Evolutionary conservation across 1,140 invertebrate species (phyloP), one percentile per base, ranked within the genome.

Genomic region (Solenopsis fugax): DNA sequence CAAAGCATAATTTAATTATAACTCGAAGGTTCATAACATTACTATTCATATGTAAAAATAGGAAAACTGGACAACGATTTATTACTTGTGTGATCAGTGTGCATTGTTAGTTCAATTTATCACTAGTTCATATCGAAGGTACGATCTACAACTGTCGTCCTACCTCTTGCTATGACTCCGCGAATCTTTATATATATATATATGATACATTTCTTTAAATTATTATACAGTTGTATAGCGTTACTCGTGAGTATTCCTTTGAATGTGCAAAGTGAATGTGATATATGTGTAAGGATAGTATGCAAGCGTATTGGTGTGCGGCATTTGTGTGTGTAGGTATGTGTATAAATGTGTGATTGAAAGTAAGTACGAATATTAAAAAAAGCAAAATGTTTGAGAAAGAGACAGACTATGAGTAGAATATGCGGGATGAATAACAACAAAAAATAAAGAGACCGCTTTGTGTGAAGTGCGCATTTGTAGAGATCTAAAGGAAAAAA

Each of bases 141-240:
- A 82, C 87, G 82, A 86, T 88, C 54, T 65, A 82, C 86, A 67
- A 88, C 34, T 88, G 54, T 88, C 60, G 54, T 90, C 88, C 89
- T 91, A 91, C 89, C 89, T 90, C 89, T 81, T 86, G 60, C 87
- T 90, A 88, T 82, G 65, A 45, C 77, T 90, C 89, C 76, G 87
- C 76, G 60, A 91, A 88, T 76, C 82, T 86, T 88, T 78, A 91
- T 69, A 69, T 13, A 69, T 69, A 69, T 69, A 69, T 29, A 69
- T n/a, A 67, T 65, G 5, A 90, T 60, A 88, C 87, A 90, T 86
- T 90, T 88, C 77, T 88, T 91, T 91, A 90, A 91, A 90, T 91
- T 91, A 91, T 91, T 88, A 73, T 34, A 45, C 75, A 86, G 24
- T 52, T 91, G 77, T 91, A 86, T 90, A 91, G 89, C 60, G 87